A percentile compares a stretch with the other conserved stretches of the same genome.
Conservation (phyloP, 2,888 invertebrate genomes). For the Adelognathus sp. region DNA sequence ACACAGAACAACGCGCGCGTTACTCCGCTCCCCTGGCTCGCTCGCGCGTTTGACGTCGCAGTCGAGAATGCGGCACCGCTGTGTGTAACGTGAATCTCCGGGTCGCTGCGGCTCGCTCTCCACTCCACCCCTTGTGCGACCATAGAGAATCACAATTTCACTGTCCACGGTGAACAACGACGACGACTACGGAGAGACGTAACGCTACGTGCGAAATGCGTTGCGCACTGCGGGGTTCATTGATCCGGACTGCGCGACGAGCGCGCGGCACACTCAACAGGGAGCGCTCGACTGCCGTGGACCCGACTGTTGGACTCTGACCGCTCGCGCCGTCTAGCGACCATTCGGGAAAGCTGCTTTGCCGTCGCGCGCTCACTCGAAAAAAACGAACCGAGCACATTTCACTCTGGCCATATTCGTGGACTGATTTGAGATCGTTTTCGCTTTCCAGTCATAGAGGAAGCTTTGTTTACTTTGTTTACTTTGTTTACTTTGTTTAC, state of each 20-base stretch:
- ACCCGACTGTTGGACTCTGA: not conserved
- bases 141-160: slow-evolving; percentile 39
- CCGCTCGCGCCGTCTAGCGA: slow-evolving; percentile 10
- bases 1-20: too few relatives aligned
- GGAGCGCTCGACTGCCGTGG: not conserved
- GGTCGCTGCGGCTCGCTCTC: too few relatives aligned
- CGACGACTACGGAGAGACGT: too few relatives aligned
- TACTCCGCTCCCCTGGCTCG: slow-evolving; percentile 44
- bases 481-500: not conserved
- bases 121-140: slow-evolving; percentile 42
- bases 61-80: slow-evolving; percentile 54
- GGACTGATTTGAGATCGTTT: not conserved
- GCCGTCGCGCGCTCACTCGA: slow-evolving; percentile 24
- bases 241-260: slow-evolving; percentile 35
- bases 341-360: slow-evolving; percentile 1
- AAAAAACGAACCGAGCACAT: not conserved
- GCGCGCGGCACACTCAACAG: not conserved
- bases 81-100: slow-evolving; percentile 42
- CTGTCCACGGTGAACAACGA: too few relatives aligned
- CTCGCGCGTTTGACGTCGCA: slow-evolving; percentile 34
- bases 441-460: too few relatives aligned
- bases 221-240: slow-evolving; percentile 43
- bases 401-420: not conserved
- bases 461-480: too few relatives aligned
- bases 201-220: not conserved